Base-by-base conservation (phyloP, 2,888 invertebrate species). In the Chrysolina americana region DNA sequence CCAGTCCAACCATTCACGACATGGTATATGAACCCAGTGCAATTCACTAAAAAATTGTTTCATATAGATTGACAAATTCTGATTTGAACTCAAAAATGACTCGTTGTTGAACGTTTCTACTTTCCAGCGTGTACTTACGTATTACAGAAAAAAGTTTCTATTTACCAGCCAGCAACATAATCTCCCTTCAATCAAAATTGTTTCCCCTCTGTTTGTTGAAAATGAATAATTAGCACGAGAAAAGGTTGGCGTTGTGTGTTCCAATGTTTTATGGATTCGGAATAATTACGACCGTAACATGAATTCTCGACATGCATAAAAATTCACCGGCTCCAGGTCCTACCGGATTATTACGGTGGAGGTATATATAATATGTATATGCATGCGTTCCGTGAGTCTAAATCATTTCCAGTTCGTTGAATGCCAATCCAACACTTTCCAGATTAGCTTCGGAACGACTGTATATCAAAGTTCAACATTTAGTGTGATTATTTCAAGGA, bases 221-320 rank as follows among this genome's bases (percentile, higher is more conserved):
- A 28, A 59, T 59, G n/a, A 28, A 59, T 59, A 15, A 59, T 59
- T 15, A n/a, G 15, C 23, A 28, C 23, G n/a, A n/a, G 15, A 59
- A 50, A 36, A 23, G 23, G n/a, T 28, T n/a, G 59, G 36, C 13
- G 59, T 36, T 59, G 9, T 36, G 9, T 36, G n/a, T 36, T 28
- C 28, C 0, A 59, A 59, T 10, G 28, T 36, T 59, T 59, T 36
- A n/a, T 23, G 9, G 28, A 6, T 59, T n/a, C 17, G n/a, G 28
- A 15, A 28, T 59, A 59, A 59, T 59, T 59, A 59, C 59, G 59
- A 59, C 28, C 59, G 28, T 36, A 36, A n/a, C 28, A 36, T 1
- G 6, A 36, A 36, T 23, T 59, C 6, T 15, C 59, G 28, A 59
- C 28, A 28, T 59, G 28, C 59, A 23, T 23, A 6, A 28, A 28